These are phyloP conservation scores for Rhinophrynus dorsalis DNA, from an alignment of 2,797 vertebrate species.

Conservation along the genomic window DNA sequence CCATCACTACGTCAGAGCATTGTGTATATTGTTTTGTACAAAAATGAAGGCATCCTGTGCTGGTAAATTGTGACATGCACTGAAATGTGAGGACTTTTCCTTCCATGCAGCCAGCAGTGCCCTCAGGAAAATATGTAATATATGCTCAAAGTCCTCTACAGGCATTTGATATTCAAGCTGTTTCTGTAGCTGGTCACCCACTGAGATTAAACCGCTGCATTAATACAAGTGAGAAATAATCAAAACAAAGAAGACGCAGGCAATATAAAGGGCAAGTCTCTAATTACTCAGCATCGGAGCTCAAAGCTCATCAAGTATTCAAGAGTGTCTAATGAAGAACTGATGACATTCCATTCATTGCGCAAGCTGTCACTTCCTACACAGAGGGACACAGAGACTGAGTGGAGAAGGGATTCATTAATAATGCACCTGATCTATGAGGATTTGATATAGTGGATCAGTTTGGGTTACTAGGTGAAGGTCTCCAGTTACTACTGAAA, in stretches of 20 bases:
- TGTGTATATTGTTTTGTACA: no score
- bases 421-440: constrained; percentile 50
- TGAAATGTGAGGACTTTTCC: neutral
- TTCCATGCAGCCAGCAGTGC: neutral
- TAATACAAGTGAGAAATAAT: constrained; percentile 44
- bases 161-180: constrained; percentile 18
- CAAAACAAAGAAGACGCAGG: constrained; percentile 27
- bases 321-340: constrained; percentile 60
- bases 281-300: constrained; percentile 51
- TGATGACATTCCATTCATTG: constrained; percentile 66
- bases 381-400: neutral
- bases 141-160: neutral
- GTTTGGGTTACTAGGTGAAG: constrained; percentile 43
- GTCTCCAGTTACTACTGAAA: constrained; percentile 50
- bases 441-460: neutral
- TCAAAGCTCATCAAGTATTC: constrained; percentile 69
- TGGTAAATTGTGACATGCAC: neutral
- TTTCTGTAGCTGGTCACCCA: constrained; percentile 25
- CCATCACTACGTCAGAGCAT: no score
- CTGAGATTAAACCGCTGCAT: constrained; percentile 52
- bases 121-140: neutral
- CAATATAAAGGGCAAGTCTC: constrained; percentile 52
- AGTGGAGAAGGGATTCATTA: constrained; percentile 47
- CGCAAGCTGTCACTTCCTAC: constrained; percentile 40
- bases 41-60: no score